Conservation (phyloP, 1,140 invertebrate species). For the Ctenoplectra terminalis region DNA sequence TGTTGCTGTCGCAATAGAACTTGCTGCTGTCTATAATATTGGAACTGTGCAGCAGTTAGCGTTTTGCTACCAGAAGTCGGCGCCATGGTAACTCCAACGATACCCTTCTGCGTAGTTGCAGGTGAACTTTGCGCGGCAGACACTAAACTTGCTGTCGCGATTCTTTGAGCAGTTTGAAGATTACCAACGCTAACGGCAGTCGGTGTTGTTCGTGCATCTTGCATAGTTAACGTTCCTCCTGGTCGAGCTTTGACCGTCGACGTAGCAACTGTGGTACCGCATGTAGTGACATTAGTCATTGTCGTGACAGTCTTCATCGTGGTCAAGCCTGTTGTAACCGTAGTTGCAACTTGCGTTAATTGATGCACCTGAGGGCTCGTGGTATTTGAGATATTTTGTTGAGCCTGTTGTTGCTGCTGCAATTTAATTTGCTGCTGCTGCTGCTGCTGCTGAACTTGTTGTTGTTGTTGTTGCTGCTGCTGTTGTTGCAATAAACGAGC, state of each 20-base stretch:
- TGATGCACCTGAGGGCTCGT: conserved; percentile 73
- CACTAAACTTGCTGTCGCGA: conserved; percentile 75
- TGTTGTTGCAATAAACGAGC: conserved; percentile 75
- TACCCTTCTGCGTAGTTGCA: conserved; percentile 73
- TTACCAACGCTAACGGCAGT: conserved; percentile 77
- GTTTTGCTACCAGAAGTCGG: conserved; percentile 80
- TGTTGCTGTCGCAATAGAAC: conserved; percentile 81
- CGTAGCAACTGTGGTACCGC: conserved; percentile 64
- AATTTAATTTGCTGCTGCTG: conserved; percentile 64
- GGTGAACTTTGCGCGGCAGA: conserved; percentile 73
- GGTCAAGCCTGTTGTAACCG: conserved; percentile 68
- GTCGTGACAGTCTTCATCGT: conserved; percentile 74
- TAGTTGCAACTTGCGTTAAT: conserved; percentile 66
- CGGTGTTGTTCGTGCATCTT: conserved; percentile 73
- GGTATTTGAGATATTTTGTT: conserved; percentile 60
- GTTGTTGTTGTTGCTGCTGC: conserved; percentile 62
- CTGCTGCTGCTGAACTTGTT: conserved; percentile 60
- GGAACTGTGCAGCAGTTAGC: conserved; percentile 83
- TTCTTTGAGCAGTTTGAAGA: conserved; percentile 75
- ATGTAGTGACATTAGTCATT: conserved; percentile 67
- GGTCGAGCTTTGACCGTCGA: conserved; percentile 75
- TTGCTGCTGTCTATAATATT: conserved; percentile 82
- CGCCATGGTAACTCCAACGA: conserved; percentile 78
- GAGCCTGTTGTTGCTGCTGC: conserved; percentile 68
- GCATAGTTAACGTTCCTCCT: conserved; percentile 71